These are phyloP conservation scores for Bambusicola thoracicus DNA, from an alignment of 2,113 vertebrate species.

Conservation along the genomic window DNA sequence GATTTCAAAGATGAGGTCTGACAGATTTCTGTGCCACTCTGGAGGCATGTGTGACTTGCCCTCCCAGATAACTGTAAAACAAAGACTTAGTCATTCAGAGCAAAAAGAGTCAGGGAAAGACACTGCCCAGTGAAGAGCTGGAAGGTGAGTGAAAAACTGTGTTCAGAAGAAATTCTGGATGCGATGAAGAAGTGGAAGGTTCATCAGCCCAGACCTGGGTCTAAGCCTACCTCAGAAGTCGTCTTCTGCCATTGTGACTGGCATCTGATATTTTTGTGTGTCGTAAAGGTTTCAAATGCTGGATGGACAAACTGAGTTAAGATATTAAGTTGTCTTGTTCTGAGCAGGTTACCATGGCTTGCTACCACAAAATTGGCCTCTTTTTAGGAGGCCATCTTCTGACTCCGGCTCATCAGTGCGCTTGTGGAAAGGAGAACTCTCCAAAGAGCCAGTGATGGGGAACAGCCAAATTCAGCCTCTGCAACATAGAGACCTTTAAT, in stretches of 20 bases:
- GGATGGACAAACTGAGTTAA: neutral
- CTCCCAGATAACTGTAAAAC: neutral
- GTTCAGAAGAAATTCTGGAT: neutral
- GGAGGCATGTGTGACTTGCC: neutral
- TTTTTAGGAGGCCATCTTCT: neutral
- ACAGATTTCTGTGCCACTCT: neutral
- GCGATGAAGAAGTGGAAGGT: neutral
- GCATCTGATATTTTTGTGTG: neutral
- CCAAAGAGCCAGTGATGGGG: rapidly evolving
- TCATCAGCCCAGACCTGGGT: neutral
- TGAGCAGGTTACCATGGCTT: neutral
- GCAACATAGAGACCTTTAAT: neutral
- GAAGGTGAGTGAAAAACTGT: neutral
- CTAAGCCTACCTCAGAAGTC: neutral
- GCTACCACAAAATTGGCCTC: neutral
- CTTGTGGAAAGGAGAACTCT: neutral
- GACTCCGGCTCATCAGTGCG: neutral
- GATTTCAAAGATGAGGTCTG: neutral
- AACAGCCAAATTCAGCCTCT: neutral
- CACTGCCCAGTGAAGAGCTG: neutral
- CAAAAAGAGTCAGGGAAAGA: neutral
- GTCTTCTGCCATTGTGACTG: too few species aligned
- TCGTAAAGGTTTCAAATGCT: neutral
- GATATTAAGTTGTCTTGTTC: neutral
- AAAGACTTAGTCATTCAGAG: neutral